Evolutionary conservation across 2,113 vertebrate genomes (phyloP), one percentile per base, ranked within the genome.

Genomic region (Bubo scandiacus): DNA sequence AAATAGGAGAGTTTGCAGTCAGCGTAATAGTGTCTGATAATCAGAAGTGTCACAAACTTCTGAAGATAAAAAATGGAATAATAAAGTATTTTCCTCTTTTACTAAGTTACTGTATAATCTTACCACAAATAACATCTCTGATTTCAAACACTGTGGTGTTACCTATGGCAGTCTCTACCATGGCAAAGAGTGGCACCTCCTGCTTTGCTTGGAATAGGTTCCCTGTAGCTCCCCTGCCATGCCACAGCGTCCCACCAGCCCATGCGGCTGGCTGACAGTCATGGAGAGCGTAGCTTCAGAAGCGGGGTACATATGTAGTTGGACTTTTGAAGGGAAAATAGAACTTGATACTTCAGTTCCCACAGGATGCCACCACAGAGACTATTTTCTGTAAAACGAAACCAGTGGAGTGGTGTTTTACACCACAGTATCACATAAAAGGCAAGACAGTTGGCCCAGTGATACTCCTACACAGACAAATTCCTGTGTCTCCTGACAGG

Each of bases 261-360:
- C 51, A 2, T 1, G 14, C 0, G 36, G 25, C 51, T 40, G 72
- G 38, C 88, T 62, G 72, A 15, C 54, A 10, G 61, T n/a, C 77
- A 9, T 0, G 7, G 30, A 36, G 86, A 79, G 74, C 0, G 0
- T 1, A 0, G 55, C 45, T 80, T 87, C 89, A 84, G 77, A 65
- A 94, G 62, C 3, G 0, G 67, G 67, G 51, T 42, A 34, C 20
- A 7, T 72, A 30, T 4, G 68, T 72, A 91, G 63, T 13, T 92
- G 80, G 72, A 67, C 19, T 88, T 96, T 32, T 63, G 77, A 83
- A 92, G 78, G 86, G 83, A 94, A 97, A 97, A 95, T 17, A 97
- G 95, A 97, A 97, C 68, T 47, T 52, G 91, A 97, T 96, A 86
- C 82, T 75, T 83, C 78, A 83, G 91, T 92, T 92, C 95, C 86